Evolutionary conservation across 2,888 invertebrate species (phyloP), one percentile per base, ranked within the genome.

Genomic region (Cephus nigrinus): DNA sequence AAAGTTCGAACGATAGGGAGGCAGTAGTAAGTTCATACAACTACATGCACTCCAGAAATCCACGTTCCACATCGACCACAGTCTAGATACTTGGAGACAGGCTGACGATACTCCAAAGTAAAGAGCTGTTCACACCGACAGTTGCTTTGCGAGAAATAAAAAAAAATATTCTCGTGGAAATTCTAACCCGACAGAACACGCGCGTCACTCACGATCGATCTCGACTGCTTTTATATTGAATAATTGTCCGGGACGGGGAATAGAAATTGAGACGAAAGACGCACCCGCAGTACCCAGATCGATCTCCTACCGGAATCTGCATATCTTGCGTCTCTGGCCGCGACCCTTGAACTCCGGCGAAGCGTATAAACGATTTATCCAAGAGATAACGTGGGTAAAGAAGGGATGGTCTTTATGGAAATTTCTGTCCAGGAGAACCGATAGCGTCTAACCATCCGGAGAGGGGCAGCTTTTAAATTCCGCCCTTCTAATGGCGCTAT

Each of bases 31-130:
- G 76, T 73, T 73, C 35, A 30, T 12, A 35, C 69, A 76, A 76
- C 76, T 76, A 4, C 31, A 33, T 15, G 35, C 11, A 73, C 35
- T 32, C 30, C 74, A 78, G 72, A 78, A 78, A 75, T 81, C 72
- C 81, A 76, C 78, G 36, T 81, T 78, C 78, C 68, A 31, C n/a
- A 23, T 31, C 69, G 71, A 36, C 72, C 71, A 35, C 76, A 77
- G 77, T 77, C 76, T 75, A 76, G 69, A 73, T 55, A 68, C 75
- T 69, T 71, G 69, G 40, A 79, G 78, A 78, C 76, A 78, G 71
- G 73, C 77, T 72, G 31, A 71, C 71, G 4, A 71, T 71, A 9
- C 55, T 55, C 23, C 23, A 55, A 55, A 9, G 55, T 55, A 55
- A 55, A 55, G 55, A 9, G 55, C 2, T 9, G 55, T 55, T 55